These are phyloP conservation scores for Sphaerophoria taeniata DNA, from an alignment of 2,888 invertebrate species.

Conservation along the genomic window DNA sequence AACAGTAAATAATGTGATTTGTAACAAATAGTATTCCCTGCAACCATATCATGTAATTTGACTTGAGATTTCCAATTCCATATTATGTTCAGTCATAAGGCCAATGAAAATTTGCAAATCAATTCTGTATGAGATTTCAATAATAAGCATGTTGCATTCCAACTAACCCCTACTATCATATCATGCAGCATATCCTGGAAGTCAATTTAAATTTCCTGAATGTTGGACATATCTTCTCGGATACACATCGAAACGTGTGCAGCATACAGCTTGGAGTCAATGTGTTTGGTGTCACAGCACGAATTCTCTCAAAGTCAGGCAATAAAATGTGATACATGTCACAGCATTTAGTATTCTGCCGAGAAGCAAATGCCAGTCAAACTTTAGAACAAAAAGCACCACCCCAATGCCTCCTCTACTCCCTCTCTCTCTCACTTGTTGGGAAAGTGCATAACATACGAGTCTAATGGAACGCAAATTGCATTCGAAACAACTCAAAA, in stretches of 20 bases:
- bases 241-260: not conserved
- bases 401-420: not conserved
- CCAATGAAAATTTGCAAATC: too few species aligned
- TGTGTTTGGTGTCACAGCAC: too few species aligned
- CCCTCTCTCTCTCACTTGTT: not conserved
- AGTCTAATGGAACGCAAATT: conserved; percentile 58
- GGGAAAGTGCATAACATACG: conserved; percentile 44
- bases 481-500: conserved; percentile 50
- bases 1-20: too few species aligned
- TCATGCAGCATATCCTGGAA: not conserved
- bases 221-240: not conserved
- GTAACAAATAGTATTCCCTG: too few species aligned
- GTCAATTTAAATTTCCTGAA: conserved; percentile 19
- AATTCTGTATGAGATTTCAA: not conserved
- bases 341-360: conserved; percentile 16
- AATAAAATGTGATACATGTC: conserved; percentile 20
- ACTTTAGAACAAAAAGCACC: conserved; percentile 37
- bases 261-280: not conserved
- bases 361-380: conserved; percentile 11
- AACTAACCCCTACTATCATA: not conserved
- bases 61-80: too few species aligned
- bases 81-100: too few species aligned
- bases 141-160: conserved; percentile 2
- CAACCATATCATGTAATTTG: too few species aligned
- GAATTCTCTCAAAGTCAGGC: conserved; percentile 12